Base-by-base conservation (phyloP, 2,113 vertebrate genomes). In the Osmerus eperlanus region DNA sequence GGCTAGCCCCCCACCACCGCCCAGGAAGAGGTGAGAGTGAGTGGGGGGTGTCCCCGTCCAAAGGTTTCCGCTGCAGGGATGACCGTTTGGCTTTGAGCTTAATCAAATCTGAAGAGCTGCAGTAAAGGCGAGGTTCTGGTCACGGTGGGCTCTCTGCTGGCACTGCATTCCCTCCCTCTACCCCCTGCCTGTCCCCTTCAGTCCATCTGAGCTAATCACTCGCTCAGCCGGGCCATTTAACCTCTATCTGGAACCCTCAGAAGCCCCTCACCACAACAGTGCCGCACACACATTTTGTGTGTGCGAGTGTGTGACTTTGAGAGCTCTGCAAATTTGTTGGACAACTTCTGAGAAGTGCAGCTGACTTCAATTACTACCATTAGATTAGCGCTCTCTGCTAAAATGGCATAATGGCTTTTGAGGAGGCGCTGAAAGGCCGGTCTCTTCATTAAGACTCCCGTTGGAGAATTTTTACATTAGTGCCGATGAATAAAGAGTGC, bases 331-430 rank as follows among this genome's bases (percentile, higher is more conserved):
- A 81, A 79, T 81, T 73, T 77, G 76, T 32, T 0, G 11, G 41
- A 52, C 51, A 72, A 85, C 83, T 80, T 78, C 56, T 66, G 78
- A 75, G 73, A 81, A 85, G 80, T 74, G 84, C 84, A 88, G 78
- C 83, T 83, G 84, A 87, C 82, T 82, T 87, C 80, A 87, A 86
- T 89, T 87, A 84, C 84, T 72, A 61, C 78, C 70, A 65, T 85
- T 87, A 83, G 72, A 85, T 88, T 81, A 87, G 77, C 74, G 69
- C 72, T 47, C 41, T 47, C 41, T 9, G 41, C 41, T 47, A 47
- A 47, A 83, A 83, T 78, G 78, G 70, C 69, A 15, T 78, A 76
- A 85, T 80, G 84, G 88, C 78, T 83, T 74, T 58, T 59, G 67
- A 77, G 76, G 73, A 83, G 86, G 70, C 81, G 66, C 71, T 84